Evolutionary conservation across 2,797 vertebrate genomes (phyloP).

Genomic region (Acridotheres tristis): DNA sequence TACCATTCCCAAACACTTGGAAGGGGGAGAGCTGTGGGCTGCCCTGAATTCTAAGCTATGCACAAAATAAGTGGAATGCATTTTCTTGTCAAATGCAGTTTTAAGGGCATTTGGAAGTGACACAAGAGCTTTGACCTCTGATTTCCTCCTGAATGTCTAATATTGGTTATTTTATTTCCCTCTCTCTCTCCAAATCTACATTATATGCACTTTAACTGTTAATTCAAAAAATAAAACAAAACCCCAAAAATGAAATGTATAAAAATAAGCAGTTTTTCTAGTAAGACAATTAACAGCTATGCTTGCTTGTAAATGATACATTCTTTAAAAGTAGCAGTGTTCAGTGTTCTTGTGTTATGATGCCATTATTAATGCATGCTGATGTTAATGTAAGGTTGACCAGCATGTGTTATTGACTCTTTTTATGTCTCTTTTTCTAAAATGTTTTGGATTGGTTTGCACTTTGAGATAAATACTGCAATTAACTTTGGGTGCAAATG

Average conservation of each 20-base stretch:
- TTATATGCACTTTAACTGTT: background rate
- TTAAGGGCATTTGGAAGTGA: background rate
- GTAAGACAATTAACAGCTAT: background rate
- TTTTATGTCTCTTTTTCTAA: background rate
- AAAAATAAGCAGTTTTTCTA: background rate
- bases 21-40: background rate
- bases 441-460: background rate
- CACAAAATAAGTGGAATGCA: background rate
- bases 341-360: background rate
- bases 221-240: background rate
- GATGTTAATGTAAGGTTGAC: background rate
- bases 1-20: conserved; percentile 39
- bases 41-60: background rate
- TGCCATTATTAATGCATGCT: background rate
- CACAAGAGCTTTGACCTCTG: background rate
- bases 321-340: background rate
- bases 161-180: background rate
- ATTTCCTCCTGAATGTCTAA: background rate
- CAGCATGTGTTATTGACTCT: background rate
- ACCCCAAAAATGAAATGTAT: background rate
- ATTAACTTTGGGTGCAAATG: background rate
- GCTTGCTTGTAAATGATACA: rapidly evolving
- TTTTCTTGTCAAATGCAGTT: conserved; percentile 3
- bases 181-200: background rate
- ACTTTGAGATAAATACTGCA: background rate